Evolutionary conservation across 2,797 vertebrate genomes (phyloP).

Genomic region (Spatula versicolor): DNA sequence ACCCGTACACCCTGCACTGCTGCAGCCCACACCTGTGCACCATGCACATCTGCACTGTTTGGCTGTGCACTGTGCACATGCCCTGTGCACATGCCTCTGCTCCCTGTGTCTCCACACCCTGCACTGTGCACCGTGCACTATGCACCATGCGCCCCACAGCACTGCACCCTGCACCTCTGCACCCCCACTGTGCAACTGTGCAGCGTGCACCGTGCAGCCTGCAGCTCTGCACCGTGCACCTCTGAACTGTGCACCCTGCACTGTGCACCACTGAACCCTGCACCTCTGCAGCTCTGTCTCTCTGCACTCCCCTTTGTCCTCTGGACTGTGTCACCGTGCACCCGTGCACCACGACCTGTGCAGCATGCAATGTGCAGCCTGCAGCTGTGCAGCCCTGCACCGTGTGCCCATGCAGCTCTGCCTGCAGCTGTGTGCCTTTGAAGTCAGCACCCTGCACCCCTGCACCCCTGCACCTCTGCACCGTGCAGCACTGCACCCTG

Average conservation of each 20-base stretch:
- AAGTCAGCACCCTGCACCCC: not conserved
- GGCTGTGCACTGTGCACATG: too few relatives aligned
- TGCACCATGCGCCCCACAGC: not conserved
- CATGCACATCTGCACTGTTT: too few relatives aligned
- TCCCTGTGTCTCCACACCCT: not conserved
- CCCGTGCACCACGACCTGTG: too few relatives aligned
- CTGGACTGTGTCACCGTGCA: too few relatives aligned
- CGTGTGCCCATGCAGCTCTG: not conserved
- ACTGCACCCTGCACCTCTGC: not conserved
- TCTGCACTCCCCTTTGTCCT: not conserved
- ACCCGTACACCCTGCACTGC: not conserved
- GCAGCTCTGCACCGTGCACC: too few relatives aligned
- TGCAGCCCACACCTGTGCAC: not conserved
- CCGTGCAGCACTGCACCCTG: too few relatives aligned
- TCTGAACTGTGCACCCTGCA: not conserved
- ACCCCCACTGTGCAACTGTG: too few relatives aligned
- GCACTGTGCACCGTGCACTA: not conserved
- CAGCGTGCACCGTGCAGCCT: not conserved
- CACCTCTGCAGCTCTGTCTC: too few relatives aligned
- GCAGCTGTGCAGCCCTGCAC: too few relatives aligned
- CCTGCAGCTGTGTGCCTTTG: not conserved
- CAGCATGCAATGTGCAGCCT: fast-evolving
- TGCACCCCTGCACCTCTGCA: too few relatives aligned
- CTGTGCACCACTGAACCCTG: not conserved
- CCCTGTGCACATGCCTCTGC: too few relatives aligned